Percentiles rank a stretch among this genome's conserved stretches.
These are phyloP conservation scores for Montipora efflorescens DNA, from an alignment of 64 coral and sea anemone genomes.

Conservation along the genomic window DNA sequence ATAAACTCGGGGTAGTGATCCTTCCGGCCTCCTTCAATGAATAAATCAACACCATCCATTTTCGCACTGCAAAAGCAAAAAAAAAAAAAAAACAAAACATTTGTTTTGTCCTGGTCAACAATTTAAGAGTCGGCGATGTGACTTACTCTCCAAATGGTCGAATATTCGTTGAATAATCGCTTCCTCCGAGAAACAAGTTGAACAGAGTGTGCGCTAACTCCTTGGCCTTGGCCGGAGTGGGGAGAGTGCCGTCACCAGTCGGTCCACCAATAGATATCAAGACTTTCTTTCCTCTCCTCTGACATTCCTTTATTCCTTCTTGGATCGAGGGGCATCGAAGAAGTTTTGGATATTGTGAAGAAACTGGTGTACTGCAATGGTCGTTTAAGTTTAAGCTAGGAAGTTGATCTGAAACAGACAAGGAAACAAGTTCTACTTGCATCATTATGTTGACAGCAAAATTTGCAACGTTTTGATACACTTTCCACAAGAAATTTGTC, in stretches of 20 bases:
- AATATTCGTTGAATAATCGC: background rate
- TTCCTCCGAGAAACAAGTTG: slow-evolving; percentile 80
- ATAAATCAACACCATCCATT: slow-evolving; percentile 88
- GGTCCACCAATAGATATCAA: slow-evolving; percentile 85
- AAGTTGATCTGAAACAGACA: background rate
- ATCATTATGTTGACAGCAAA: too few relatives aligned
- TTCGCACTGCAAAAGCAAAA: slow-evolving; percentile 50
- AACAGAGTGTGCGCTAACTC: slow-evolving; percentile 61
- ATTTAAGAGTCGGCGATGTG: background rate
- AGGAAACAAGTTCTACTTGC: too few relatives aligned
- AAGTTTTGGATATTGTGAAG: slow-evolving; percentile 59
- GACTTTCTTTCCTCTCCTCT: slow-evolving; percentile 82
- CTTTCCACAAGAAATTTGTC: too few relatives aligned
- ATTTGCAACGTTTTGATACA: too few relatives aligned
- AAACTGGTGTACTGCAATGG: slow-evolving; percentile 55
- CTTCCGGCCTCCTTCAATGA: slow-evolving; percentile 75
- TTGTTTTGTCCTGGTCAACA: background rate
- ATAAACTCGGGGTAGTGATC: slow-evolving; percentile 87
- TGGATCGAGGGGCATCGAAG: slow-evolving; percentile 77
- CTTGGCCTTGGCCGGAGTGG: slow-evolving; percentile 29
- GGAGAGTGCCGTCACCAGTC: slow-evolving; percentile 74
- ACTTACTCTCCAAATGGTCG: slow-evolving; percentile 76
- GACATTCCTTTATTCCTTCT: slow-evolving; percentile 84
- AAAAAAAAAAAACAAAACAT: background rate
- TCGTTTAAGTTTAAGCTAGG: slow-evolving; percentile 77